Percentiles rank a stretch among this genome's conserved stretches.
Conservation (phyloP, 2,797 vertebrate genomes). For the Mionectes olivaceus region DNA sequence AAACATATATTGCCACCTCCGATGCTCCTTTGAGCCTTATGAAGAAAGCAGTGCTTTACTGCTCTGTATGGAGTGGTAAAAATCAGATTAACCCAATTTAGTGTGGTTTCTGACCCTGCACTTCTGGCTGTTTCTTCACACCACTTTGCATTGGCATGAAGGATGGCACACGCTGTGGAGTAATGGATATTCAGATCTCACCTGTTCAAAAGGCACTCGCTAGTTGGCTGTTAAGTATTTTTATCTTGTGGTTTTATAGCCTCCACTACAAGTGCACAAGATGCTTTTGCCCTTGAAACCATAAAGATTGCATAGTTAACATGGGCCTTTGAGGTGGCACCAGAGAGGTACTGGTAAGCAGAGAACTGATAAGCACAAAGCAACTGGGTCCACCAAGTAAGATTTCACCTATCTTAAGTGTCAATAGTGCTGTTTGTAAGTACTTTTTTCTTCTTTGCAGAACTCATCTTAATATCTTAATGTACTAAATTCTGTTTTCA, state of each 20-base stretch:
- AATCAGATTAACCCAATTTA: not conserved
- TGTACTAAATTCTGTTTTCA: not conserved
- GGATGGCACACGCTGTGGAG: not conserved
- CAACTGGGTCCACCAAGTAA: not conserved
- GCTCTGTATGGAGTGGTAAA: not conserved
- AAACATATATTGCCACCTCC: not conserved
- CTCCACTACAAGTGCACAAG: not conserved
- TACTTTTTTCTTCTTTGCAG: not conserved
- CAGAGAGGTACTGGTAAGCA: not conserved
- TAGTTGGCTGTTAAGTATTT: conserved; percentile 9
- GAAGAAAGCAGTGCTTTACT: not conserved
- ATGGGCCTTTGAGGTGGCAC: not conserved
- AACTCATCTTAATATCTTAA: not conserved
- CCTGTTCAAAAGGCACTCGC: not conserved
- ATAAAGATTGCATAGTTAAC: not conserved
- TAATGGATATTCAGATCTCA: conserved; percentile 42
- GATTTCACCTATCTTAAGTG: not conserved
- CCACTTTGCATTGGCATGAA: not conserved
- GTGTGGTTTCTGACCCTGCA: not conserved
- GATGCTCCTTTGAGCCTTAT: not conserved
- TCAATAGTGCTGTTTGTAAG: not conserved
- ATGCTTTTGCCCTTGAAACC: not conserved
- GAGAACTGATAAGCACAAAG: not conserved
- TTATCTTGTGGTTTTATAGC: conserved; percentile 19
- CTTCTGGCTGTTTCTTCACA: not conserved